Base-by-base conservation (phyloP, 2,888 invertebrate species). In the Nycteola revayana region DNA sequence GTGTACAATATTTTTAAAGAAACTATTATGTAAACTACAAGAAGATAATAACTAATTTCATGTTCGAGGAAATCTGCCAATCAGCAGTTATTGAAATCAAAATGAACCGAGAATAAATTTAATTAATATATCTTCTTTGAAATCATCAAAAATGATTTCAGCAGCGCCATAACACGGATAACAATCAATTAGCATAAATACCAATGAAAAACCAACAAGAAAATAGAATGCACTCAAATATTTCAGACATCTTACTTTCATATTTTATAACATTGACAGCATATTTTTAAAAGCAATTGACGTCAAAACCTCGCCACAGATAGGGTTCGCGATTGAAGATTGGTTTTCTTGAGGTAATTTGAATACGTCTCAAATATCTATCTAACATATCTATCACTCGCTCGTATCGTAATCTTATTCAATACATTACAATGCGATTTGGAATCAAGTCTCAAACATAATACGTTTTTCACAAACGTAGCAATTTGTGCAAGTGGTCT, bases 341-440 rank as follows among this genome's bases (percentile, higher is more conserved):
- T 40, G 29, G 38, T 45, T 58, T 56, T 44, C 41, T 28, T 33
- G 27, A 61, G 39, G 42, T 52, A 52, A 65, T 61, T 57, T 56
- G 56, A 62, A 60, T 61, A 57, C 40, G 36, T 38, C 45, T 49
- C 35, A 31, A 51, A 61, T 45, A 45, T 31, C 43, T 31, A 43
- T 32, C 21, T 28, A 18, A 33, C 56, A 44, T 42, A 60, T 51
- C 42, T 49, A 44, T 54, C 35, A 33, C 22, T 25, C 25, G 21
- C 28, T 23, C 30, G 34, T 30, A 28, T 20, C 38, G 3, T 14
- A 3, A 14, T 34, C 9, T 10, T 25, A 28, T 27, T 28, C 24
- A 31, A 28, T 35, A 32, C 41, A n/a, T n/a, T n/a, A 14, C 14
- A 14, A 14, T 14, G 5, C 3, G 5, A 14, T 14, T 14, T 14